Evolutionary conservation across 2,888 invertebrate species (phyloP).

Genomic region (Tenthredo livida): DNA sequence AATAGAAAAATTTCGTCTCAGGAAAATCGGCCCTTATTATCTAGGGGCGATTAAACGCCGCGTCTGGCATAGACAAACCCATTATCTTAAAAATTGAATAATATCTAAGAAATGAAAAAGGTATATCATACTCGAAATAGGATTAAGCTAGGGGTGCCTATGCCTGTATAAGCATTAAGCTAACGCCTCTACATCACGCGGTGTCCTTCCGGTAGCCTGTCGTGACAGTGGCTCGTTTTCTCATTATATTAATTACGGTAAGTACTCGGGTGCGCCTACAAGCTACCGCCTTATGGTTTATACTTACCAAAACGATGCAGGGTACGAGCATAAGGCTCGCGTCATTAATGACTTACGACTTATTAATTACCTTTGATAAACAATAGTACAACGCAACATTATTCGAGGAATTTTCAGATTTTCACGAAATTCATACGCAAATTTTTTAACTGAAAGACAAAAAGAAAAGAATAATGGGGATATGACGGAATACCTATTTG

Average conservation of each 20-base stretch:
- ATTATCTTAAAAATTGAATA: background rate
- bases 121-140: background rate
- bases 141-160: background rate
- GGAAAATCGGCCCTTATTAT: no score
- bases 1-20: no score
- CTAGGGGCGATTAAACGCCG: background rate
- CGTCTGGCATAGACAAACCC: background rate
- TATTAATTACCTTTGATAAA: background rate
- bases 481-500: no score
- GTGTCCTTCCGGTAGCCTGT: conserved; percentile 46
- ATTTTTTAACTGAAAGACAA: no score
- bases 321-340: background rate
- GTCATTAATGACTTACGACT: conserved; percentile 2
- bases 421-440: no score
- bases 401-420: background rate
- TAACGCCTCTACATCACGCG: conserved; percentile 46
- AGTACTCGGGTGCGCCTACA: conserved; percentile 39
- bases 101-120: background rate
- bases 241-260: conserved; percentile 48
- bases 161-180: background rate
- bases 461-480: no score
- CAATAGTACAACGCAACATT: no score
- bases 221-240: conserved; percentile 46
- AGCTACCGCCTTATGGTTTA: conserved; percentile 33
- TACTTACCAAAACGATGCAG: background rate